A percentile compares a stretch with the other conserved stretches of the same genome.
phyloP scores from a whole-genome alignment of 2,113 vertebrate genomes.

The Phoenicopterus ruber region DNA sequence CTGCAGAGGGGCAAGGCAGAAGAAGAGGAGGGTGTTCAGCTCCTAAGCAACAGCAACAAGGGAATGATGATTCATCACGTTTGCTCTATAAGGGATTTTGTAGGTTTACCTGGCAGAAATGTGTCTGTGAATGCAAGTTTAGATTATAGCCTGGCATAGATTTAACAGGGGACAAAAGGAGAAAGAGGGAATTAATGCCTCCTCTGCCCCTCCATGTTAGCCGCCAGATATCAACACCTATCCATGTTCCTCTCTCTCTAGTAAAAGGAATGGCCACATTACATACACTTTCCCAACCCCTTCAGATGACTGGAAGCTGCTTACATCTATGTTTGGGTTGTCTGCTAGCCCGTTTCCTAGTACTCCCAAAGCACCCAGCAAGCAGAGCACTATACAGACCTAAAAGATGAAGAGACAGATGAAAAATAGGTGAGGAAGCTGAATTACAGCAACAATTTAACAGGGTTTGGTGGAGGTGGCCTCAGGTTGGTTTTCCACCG shows the following conservation, averaged over 20 bases:
- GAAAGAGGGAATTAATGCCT: not conserved
- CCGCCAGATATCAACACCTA: not conserved
- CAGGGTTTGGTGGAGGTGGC: not conserved
- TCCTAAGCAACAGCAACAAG: not conserved
- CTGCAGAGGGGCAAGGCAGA: not conserved
- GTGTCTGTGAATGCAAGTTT: not conserved
- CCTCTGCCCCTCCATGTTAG: not conserved
- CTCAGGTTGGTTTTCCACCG: not conserved
- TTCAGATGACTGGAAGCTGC: not conserved
- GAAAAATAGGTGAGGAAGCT: not conserved
- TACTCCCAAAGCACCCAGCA: not conserved
- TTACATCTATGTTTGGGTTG: not conserved
- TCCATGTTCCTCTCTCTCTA: not conserved
- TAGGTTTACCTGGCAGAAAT: not conserved
- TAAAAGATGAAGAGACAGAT: not conserved
- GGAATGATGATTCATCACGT: not conserved
- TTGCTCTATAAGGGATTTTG: not conserved
- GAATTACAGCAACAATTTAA: not conserved
- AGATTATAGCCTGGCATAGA: not conserved
- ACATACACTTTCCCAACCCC: not conserved
- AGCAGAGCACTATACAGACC: not conserved
- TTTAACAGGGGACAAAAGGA: not conserved
- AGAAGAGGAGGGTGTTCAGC: not conserved
- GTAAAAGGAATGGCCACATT: not conserved
- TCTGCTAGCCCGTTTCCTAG: not conserved